These are phyloP conservation scores for Equus przewalskii DNA, from an alignment of 2,113 vertebrate species.

Conservation along the genomic window DNA sequence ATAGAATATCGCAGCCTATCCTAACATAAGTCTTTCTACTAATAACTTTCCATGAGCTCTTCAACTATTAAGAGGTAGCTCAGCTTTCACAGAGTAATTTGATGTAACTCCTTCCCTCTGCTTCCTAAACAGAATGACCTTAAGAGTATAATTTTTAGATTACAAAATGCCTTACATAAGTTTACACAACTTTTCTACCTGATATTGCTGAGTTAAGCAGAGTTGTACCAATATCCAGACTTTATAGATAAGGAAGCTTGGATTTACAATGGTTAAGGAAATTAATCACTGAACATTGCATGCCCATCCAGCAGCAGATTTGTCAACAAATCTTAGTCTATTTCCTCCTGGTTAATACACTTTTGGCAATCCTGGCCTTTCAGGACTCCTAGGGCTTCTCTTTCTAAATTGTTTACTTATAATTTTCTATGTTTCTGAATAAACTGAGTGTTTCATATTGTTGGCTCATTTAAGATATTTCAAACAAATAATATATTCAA, in stretches of 20 bases:
- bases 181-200: not conserved
- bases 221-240: not conserved
- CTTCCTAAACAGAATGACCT: not conserved
- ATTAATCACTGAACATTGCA: not conserved
- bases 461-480: not conserved
- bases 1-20: not conserved
- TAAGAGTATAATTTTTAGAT: not conserved
- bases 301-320: not conserved
- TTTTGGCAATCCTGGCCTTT: not conserved
- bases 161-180: not conserved
- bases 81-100: not conserved
- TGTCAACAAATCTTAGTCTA: not conserved
- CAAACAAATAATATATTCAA: not conserved
- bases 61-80: not conserved
- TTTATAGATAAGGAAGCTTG: not conserved
- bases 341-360: not conserved
- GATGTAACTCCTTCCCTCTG: not conserved
- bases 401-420: not conserved
- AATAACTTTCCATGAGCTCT: not conserved
- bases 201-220: not conserved
- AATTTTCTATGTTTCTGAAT: not conserved
- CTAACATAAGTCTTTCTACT: not conserved
- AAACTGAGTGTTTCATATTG: not conserved
- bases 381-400: not conserved
- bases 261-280: not conserved